phyloP scores from a whole-genome alignment of 1,140 invertebrate species.

The Temnothorax curvispinosus region DNA sequence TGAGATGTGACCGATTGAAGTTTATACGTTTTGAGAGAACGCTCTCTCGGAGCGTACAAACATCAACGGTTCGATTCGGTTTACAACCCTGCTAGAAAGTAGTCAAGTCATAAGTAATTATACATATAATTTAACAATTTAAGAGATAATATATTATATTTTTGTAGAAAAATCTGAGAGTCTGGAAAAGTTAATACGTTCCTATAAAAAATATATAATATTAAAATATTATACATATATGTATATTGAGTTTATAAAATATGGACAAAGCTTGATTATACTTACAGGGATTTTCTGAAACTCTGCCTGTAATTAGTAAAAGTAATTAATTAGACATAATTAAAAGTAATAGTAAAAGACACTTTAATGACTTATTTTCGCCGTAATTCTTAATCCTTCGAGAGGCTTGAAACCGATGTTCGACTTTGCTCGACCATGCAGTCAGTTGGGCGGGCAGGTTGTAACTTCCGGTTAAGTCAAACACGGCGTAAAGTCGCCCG shows the following conservation, averaged over 20 bases:
- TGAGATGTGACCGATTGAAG: too few relatives aligned
- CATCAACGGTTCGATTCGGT: too few relatives aligned
- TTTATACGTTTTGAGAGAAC: too few relatives aligned
- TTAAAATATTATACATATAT: background rate
- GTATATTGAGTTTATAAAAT: background rate
- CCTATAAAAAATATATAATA: background rate
- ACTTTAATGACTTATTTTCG: constrained; percentile 54
- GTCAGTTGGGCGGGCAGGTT: constrained; percentile 72
- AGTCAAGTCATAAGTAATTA: background rate
- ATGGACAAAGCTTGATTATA: background rate
- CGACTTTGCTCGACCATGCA: constrained; percentile 70
- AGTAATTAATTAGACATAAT: background rate
- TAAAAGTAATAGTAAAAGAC: background rate
- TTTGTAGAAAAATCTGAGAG: background rate
- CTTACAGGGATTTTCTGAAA: background rate
- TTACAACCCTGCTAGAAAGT: too few relatives aligned
- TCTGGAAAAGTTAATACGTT: background rate
- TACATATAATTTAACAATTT: background rate
- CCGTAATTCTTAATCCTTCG: constrained; percentile 54
- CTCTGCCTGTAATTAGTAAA: background rate
- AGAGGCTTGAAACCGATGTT: constrained; percentile 61
- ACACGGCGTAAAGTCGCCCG: constrained; percentile 81
- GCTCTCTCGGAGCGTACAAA: too few relatives aligned
- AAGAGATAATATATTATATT: background rate
- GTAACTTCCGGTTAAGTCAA: constrained; percentile 84